These are phyloP conservation scores for Palythoa grandiflora DNA, from an alignment of 92 coral and sea anemone species.

Conservation along the genomic window DNA sequence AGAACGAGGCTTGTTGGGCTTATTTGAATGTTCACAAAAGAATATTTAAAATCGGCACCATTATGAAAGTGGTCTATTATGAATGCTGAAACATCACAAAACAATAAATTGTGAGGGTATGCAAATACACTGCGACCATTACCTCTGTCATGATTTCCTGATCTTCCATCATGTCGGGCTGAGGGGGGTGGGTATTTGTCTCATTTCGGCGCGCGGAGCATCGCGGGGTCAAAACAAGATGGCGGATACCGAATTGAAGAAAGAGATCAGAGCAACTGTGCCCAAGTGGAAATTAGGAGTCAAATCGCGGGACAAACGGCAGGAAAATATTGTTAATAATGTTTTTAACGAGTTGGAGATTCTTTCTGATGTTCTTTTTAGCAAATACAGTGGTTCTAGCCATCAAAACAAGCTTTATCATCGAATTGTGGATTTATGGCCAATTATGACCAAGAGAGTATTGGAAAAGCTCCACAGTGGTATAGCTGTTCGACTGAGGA, in stretches of 20 bases:
- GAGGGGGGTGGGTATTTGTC: neutral
- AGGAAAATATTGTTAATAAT: neutral
- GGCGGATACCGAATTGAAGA: neutral
- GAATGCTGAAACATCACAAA: conserved; percentile 25
- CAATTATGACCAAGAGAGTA: conserved; percentile 39
- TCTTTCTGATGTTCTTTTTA: neutral
- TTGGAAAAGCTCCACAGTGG: conserved; percentile 32
- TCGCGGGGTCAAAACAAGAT: neutral
- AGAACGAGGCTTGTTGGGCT: neutral
- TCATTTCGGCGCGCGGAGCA: too few species aligned
- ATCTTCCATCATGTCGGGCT: neutral
- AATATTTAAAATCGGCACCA: neutral
- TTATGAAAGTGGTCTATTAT: conserved; percentile 2
- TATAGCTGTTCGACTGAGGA: conserved; percentile 28
- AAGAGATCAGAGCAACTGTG: conserved; percentile 1
- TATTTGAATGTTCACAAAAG: too few species aligned
- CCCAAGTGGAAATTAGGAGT: neutral
- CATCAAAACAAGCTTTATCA: conserved; percentile 15
- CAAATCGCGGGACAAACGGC: neutral
- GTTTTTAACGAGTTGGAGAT: neutral
- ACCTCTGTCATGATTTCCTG: conserved; percentile 12
- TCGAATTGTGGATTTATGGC: conserved; percentile 34
- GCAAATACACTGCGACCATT: conserved; percentile 1
- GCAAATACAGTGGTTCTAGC: neutral
- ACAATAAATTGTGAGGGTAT: conserved; percentile 1